A percentile compares a stretch with the other conserved stretches of the same genome.
Conservation (phyloP, 2,797 vertebrate species). For the Paramormyrops hopkinsi region DNA sequence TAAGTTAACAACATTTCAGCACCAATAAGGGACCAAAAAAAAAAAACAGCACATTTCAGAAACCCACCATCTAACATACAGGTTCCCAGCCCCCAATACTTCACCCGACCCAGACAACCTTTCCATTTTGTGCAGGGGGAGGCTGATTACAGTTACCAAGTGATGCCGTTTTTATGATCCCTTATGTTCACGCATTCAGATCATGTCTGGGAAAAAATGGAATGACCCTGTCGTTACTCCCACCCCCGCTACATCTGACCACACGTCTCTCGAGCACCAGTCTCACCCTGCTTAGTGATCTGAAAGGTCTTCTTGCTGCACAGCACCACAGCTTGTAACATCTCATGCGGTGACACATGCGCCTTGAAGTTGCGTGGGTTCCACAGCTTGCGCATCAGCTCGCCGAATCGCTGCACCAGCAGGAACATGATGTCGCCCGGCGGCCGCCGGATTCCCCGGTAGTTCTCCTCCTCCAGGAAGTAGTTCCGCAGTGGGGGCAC, state of each 20-base stretch:
- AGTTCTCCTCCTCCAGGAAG: slow-evolving; percentile 94
- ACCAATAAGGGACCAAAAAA: not conserved
- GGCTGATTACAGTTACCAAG: not conserved
- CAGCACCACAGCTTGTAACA: slow-evolving; percentile 94
- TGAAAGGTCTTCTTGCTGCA: slow-evolving; percentile 98
- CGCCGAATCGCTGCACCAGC: slow-evolving; percentile 91
- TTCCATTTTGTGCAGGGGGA: not conserved
- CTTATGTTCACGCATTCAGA: not conserved
- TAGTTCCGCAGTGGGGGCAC: slow-evolving; percentile 91
- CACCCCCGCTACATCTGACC: not conserved
- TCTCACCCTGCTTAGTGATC: slow-evolving; percentile 88
- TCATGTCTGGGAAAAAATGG: not conserved
- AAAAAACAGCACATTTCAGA: not conserved
- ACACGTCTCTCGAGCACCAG: not conserved
- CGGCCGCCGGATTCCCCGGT: slow-evolving; percentile 77
- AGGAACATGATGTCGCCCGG: slow-evolving; percentile 97
- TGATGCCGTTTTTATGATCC: not conserved
- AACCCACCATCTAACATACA: not conserved
- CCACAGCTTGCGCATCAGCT: slow-evolving; percentile 95
- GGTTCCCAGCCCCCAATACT: not conserved
- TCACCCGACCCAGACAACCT: not conserved
- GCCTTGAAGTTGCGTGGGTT: slow-evolving; percentile 97
- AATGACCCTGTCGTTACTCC: not conserved
- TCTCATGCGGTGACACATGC: slow-evolving; percentile 93
- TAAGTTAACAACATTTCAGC: not conserved